These are phyloP conservation scores for Chymomyza fuscimana DNA, from an alignment of 2,888 invertebrate genomes.

Conservation along the genomic window DNA sequence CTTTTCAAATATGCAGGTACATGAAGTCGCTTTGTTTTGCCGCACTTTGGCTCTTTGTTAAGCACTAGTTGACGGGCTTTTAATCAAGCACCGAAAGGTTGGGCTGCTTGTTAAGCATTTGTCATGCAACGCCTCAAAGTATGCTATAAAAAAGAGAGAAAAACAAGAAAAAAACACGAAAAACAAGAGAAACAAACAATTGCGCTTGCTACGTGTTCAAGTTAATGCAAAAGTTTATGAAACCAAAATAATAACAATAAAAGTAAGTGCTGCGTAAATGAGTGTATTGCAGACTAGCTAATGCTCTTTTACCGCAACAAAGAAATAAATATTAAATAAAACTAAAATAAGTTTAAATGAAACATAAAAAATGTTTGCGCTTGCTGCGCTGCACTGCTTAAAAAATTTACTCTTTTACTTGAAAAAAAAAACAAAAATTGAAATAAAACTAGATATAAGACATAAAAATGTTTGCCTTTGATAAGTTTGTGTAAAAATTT, in stretches of 20 bases:
- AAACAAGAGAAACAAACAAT: background rate
- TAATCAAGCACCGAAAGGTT: slow-evolving; percentile 36
- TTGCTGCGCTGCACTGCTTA: no score
- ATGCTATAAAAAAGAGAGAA: background rate
- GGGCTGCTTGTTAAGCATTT: slow-evolving; percentile 6
- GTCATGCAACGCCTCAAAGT: slow-evolving; percentile 5
- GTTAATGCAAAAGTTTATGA: slow-evolving; percentile 1
- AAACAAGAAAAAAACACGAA: no score
- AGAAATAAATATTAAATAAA: background rate
- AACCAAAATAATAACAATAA: slow-evolving; percentile 10
- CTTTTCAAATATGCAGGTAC: background rate
- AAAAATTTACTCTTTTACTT: no score
- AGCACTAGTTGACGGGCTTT: slow-evolving; percentile 45
- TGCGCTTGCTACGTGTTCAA: slow-evolving; percentile 1
- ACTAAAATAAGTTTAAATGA: no score
- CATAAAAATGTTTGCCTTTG: no score
- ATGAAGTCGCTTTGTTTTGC: background rate
- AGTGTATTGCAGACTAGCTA: background rate
- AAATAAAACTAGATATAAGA: no score
- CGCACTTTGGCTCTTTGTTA: slow-evolving; percentile 6
- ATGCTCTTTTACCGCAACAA: background rate
- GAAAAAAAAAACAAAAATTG: no score
- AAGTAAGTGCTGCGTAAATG: slow-evolving; percentile 14
- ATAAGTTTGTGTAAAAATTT: no score
- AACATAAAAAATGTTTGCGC: no score